Evolutionary conservation across 2,797 vertebrate genomes (phyloP), one percentile per base, ranked within the genome.

Genomic region (Octomys mimax): DNA sequence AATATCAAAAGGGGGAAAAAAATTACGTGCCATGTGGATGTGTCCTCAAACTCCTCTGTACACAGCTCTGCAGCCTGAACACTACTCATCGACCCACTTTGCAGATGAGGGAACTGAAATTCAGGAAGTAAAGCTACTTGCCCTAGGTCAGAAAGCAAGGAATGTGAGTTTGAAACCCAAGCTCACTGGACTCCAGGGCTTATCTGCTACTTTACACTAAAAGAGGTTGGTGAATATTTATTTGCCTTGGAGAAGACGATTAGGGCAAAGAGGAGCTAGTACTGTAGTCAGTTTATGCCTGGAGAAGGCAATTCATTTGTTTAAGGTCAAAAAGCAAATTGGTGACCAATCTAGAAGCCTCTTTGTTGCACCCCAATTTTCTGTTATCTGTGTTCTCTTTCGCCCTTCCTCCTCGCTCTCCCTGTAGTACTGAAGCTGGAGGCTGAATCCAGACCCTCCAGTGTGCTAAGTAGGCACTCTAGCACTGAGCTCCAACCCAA

Each of bases 341-440:
- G 57, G 59, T 49, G 61, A 83, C 33, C 62, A 92, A 84, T 64
- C 46, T 68, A 68, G 77, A 96, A 87, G 90, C 4, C 70, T 62
- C 77, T 71, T 21, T 36, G 52, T 61, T 31, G 33, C 14, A 73
- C 39, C 9, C 42, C 6, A 82, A 75, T 31, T 57, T 54, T 84
- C 71, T 26, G 2, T 66, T 79, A 59, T 31, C 31, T 75, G 5
- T 42, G 13, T 62, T 62, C 22, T 61, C 42, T 52, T 33, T 18
- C 28, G 18, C 4, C 49, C 7, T 49, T 49, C 18, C 21, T 49
- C 28, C 14, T 52, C 6, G 9, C 42, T 75, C 24, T 33, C 46
- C 33, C 77, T 79, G 28, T 10, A 33, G 33, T 22, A 4, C 49
- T 80, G 36, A 73, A 24, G 54, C 54, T 81, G n/a, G 79, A n/a